phyloP scores from a whole-genome alignment of 2,113 vertebrate genomes.

The Cettia cetti region DNA sequence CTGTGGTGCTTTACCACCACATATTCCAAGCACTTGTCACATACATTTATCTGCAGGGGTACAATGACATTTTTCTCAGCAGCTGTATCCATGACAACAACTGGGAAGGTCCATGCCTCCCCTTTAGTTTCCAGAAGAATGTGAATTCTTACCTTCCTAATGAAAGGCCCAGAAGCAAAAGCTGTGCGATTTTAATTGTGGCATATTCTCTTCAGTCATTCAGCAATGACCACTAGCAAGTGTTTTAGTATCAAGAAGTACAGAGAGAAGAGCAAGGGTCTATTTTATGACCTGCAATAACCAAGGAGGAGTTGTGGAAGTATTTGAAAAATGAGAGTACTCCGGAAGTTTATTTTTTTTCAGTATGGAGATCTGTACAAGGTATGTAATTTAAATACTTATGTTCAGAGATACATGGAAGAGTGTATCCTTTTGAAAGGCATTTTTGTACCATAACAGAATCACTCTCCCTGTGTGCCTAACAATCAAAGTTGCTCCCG shows the following conservation, averaged over 20 bases:
- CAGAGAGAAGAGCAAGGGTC: background rate
- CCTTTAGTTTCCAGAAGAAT: slow-evolving; percentile 18
- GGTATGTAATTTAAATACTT: background rate
- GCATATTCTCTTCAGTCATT: background rate
- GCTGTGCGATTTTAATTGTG: background rate
- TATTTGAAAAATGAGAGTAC: background rate
- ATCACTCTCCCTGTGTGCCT: background rate
- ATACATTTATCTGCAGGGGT: slow-evolving; percentile 53
- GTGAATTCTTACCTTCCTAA: slow-evolving; percentile 21
- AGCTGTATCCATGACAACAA: slow-evolving; percentile 67
- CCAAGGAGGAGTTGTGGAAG: background rate
- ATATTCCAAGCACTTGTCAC: slow-evolving; percentile 21
- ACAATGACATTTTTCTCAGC: slow-evolving; percentile 67
- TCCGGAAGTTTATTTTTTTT: background rate
- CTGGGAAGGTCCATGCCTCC: slow-evolving; percentile 18
- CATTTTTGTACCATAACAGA: background rate
- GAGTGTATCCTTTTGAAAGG: background rate
- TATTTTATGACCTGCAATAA: background rate
- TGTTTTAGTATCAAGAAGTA: background rate
- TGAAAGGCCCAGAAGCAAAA: background rate
- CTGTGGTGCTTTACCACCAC: background rate
- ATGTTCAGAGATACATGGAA: background rate
- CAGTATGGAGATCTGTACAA: background rate
- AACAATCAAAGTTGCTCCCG: background rate
- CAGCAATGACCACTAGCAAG: background rate